Conservation (phyloP, 2,113 vertebrate species). For the Phasianus colchicus region DNA sequence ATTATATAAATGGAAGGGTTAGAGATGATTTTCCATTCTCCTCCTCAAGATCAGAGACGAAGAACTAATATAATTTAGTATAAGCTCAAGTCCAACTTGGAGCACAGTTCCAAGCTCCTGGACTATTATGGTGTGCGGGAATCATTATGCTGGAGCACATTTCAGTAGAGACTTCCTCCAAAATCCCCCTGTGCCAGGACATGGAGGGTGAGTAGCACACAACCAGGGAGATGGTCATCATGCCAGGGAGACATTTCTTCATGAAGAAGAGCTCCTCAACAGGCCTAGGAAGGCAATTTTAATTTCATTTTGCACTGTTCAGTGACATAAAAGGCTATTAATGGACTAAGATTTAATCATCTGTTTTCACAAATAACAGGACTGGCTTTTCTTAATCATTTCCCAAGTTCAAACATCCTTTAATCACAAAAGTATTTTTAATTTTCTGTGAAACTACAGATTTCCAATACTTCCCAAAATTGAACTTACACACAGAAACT, state of each 20-base stretch:
- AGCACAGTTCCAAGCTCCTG: conserved; percentile 9
- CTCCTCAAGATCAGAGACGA: background rate
- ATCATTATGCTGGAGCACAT: background rate
- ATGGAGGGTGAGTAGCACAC: background rate
- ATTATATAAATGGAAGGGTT: background rate
- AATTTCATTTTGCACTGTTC: background rate
- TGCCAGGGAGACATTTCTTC: conserved; percentile 37
- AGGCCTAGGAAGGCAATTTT: conserved; percentile 2
- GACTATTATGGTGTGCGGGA: background rate
- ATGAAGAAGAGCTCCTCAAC: background rate
- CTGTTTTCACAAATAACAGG: background rate
- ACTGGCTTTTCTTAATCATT: background rate
- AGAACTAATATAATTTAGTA: background rate
- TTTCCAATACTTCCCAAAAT: background rate
- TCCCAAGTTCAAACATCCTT: background rate
- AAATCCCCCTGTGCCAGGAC: conserved; percentile 11
- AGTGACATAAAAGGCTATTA: background rate
- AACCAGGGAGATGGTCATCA: background rate
- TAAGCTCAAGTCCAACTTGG: background rate
- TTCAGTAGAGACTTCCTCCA: background rate
- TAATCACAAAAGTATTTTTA: background rate
- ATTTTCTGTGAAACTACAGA: background rate
- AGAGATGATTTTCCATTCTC: background rate
- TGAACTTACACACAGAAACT: background rate
- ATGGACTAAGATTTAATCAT: background rate